Base-by-base conservation (phyloP, 2,888 invertebrate genomes). In the Cyclophora punctaria region DNA sequence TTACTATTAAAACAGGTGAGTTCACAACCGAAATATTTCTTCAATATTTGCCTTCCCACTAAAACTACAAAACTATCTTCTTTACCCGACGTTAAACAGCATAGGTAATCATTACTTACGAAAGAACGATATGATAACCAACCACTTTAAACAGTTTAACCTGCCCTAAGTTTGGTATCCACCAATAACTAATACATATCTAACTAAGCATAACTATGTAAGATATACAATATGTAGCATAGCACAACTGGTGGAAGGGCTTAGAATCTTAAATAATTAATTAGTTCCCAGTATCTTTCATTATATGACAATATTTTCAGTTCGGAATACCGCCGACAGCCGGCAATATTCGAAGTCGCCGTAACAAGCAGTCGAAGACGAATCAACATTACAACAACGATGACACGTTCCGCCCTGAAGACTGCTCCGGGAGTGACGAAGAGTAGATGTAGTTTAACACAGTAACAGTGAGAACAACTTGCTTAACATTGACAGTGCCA, bases 361-460 rank as follows among this genome's bases (percentile, higher is more conserved):
- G 60, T 7, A 56, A 50, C 42, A 67, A 68, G 55, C 66, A 62
- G 2, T 63, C 63, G 1, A 66, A 67, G 0, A 59, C 64, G 49
- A 66, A 56, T 46, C 62, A 63, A 33, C 58, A 73, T 48, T 64
- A 73, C 53, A 67, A 75, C 50, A 77, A 80, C 44, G 85, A 86
- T 47, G 82, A 86, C 59, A 85, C 85, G 0, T 84, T 81, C 68
- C 69, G 59, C 0, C 83, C 84, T 0, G 83, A 85, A 46, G 78
- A 85, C 48, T 81, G 78, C 57, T 75, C 80, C 1, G 78, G 67
- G 20, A 75, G 75, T 20, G 81, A 79, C 3, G 75, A 75, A 51
- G 37, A 20, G 46, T 44, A 53, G 20, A 49, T 35, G 5, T 45
- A 2, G 35, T 46, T 43, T 37, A n/a, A n/a, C 7, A 34, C 45